A percentile compares a stretch with the other conserved stretches of the same genome.
Evolutionary conservation across 1,140 invertebrate genomes (phyloP).

Genomic region (Galleria mellonella): DNA sequence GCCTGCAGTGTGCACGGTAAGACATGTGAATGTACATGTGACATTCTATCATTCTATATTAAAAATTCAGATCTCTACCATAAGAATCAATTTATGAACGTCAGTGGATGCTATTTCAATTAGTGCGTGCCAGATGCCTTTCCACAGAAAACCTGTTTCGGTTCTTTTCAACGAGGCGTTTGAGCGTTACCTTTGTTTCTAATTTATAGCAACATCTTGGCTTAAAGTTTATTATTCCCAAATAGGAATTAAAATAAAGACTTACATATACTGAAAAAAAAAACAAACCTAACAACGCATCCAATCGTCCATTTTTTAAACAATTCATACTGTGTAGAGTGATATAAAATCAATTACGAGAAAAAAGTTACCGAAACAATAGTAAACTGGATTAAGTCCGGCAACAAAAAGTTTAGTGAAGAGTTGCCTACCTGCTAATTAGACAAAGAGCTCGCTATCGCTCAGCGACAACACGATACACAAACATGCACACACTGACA

Average conservation of each 20-base stretch:
- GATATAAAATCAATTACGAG: slow-evolving; percentile 17
- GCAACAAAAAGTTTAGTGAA: slow-evolving; percentile 32
- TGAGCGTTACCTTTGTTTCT: slow-evolving; percentile 39
- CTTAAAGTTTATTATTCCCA: too few relatives aligned
- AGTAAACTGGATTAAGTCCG: not conserved
- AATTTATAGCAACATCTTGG: slow-evolving; percentile 12
- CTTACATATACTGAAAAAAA: not conserved
- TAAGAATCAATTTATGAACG: too few relatives aligned
- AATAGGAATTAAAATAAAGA: too few relatives aligned
- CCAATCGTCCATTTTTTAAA: not conserved
- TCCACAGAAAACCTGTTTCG: slow-evolving; percentile 56
- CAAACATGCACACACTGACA: slow-evolving; percentile 46
- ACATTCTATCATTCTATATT: too few relatives aligned
- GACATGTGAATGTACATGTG: too few relatives aligned
- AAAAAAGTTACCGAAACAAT: slow-evolving; percentile 7
- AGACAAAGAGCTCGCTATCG: slow-evolving; percentile 59
- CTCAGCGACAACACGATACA: slow-evolving; percentile 48
- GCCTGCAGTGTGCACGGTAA: not conserved
- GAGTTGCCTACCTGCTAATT: slow-evolving; percentile 63
- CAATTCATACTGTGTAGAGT: slow-evolving; percentile 1
- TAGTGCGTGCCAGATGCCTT: slow-evolving; percentile 64
- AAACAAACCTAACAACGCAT: not conserved
- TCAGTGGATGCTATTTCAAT: slow-evolving; percentile 50
- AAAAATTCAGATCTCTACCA: slow-evolving; percentile 30
- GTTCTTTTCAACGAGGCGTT: slow-evolving; percentile 36